These are phyloP conservation scores for Camponotus pennsylvanicus DNA, from an alignment of 1,140 invertebrate genomes.

Conservation along the genomic window DNA sequence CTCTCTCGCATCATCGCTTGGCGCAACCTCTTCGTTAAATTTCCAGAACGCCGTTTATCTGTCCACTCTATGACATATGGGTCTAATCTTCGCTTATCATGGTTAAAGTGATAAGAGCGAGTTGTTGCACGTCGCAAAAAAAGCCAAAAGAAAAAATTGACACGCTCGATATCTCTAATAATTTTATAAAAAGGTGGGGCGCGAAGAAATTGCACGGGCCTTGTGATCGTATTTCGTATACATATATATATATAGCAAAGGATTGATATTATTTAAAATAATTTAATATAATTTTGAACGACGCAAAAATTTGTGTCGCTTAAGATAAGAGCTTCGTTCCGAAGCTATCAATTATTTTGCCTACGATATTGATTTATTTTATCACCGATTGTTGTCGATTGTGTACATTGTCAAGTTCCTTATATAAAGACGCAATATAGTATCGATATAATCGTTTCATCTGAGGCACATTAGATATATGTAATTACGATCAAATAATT, in stretches of 20 bases:
- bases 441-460: slow-evolving; percentile 13
- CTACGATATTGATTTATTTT: slow-evolving; percentile 43
- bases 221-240: background rate
- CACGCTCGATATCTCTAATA: slow-evolving; percentile 67
- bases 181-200: slow-evolving; percentile 50
- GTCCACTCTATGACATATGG: slow-evolving; percentile 74
- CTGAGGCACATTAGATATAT: background rate
- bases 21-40: slow-evolving; percentile 46
- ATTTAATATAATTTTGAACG: slow-evolving; percentile 18
- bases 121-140: slow-evolving; percentile 68
- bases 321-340: slow-evolving; percentile 6
- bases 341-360: slow-evolving; percentile 30
- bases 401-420: background rate
- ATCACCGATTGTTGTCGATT: background rate
- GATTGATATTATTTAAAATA: background rate
- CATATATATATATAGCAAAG: background rate
- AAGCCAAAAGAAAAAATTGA: slow-evolving; percentile 38
- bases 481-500: slow-evolving; percentile 65
- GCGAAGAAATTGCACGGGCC: background rate
- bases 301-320: slow-evolving; percentile 9
- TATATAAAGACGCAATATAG: background rate
- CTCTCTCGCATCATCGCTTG: background rate
- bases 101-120: slow-evolving; percentile 70
- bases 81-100: slow-evolving; percentile 76
- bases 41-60: slow-evolving; percentile 70